These are phyloP conservation scores for Hydroisotoma schaefferi DNA, from an alignment of 2,888 invertebrate genomes.

Conservation along the genomic window DNA sequence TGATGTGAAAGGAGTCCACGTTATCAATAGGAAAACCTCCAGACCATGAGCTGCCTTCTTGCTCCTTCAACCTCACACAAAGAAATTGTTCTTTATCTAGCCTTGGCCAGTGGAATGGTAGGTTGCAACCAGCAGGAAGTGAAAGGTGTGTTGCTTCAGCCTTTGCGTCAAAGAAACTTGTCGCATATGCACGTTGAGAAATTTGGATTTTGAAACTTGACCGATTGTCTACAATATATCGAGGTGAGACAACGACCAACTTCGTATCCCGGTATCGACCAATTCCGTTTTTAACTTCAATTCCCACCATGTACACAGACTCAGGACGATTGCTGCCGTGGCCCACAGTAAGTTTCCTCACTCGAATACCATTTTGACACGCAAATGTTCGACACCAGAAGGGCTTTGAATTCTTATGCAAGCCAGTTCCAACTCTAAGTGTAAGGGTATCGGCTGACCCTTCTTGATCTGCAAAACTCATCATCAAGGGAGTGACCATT, in stretches of 20 bases:
- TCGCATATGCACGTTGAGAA: conserved; percentile 80
- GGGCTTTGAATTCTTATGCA: conserved; percentile 57
- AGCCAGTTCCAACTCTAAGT: conserved; percentile 67
- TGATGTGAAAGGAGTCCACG: conserved; percentile 80
- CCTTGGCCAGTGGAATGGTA: conserved; percentile 96
- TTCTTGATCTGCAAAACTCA: conserved; percentile 88
- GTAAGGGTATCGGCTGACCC: conserved; percentile 68
- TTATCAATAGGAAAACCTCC: conserved; percentile 84
- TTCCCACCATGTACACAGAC: conserved; percentile 77
- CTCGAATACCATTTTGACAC: conserved; percentile 72
- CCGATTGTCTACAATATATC: conserved; percentile 90
- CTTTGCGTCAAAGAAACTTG: conserved; percentile 68
- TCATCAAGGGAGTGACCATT: conserved; percentile 86
- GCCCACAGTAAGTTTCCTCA: conserved; percentile 59
- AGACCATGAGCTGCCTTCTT: conserved; percentile 74
- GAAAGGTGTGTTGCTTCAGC: conserved; percentile 69
- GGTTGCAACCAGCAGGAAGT: conserved; percentile 79
- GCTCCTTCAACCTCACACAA: conserved; percentile 74
- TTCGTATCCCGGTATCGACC: conserved; percentile 86
- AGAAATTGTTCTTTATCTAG: conserved; percentile 83
- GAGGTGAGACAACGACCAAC: conserved; percentile 86
- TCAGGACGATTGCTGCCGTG: conserved; percentile 58
- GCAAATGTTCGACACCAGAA: conserved; percentile 87
- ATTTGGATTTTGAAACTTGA: conserved; percentile 73
- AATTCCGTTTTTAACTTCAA: conserved; percentile 80